Evolutionary conservation across 1,140 invertebrate species (phyloP), one percentile per base, ranked within the genome.

Genomic region (Drosophila ambigua): DNA sequence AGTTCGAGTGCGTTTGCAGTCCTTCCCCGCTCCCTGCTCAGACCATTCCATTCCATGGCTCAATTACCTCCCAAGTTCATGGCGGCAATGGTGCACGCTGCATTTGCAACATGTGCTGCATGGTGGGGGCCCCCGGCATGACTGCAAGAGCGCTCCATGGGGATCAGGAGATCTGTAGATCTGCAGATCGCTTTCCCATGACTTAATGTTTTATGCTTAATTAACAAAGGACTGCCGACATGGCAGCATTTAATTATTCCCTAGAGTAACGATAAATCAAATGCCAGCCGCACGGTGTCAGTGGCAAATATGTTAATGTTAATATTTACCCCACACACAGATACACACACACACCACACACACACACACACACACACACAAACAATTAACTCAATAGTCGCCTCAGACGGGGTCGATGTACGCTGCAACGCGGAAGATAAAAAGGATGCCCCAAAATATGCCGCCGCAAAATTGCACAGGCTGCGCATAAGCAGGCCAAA

Each of bases 361-460:
- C 46, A 64, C 53, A 78, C 74, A 75, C n/a, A 43, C 49, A 63
- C 50, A 31, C 9, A 44, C 43, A 45, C 8, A 44, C 46, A 64
- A 57, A 78, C 74, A 75, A 78, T 79, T 74, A 71, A 69, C 68
- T 79, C 80, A 66, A 84, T 84, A 67, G 35, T 39, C 57, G 46
- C 35, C 44, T 50, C 41, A 54, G 57, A 44, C 64, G 64, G 50
- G 83, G 72, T 88, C 83, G 62, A 63, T 52, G 83, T 45, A 59
- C 83, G 72, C 84, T 58, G 83, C 66, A 88, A 88, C 83, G 83
- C 83, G 83, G 83, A 88, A 88, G 83, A 88, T 88, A 79, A 83
- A 88, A 85, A 87, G 82, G 82, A 87, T 87, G 83, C 82, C 79
- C 78, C 83, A 79, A 87, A 88, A 79, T 76, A 76, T 81, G 82